phyloP scores from a whole-genome alignment of 2,888 invertebrate species.

The Listrodromus nycthemerus region DNA sequence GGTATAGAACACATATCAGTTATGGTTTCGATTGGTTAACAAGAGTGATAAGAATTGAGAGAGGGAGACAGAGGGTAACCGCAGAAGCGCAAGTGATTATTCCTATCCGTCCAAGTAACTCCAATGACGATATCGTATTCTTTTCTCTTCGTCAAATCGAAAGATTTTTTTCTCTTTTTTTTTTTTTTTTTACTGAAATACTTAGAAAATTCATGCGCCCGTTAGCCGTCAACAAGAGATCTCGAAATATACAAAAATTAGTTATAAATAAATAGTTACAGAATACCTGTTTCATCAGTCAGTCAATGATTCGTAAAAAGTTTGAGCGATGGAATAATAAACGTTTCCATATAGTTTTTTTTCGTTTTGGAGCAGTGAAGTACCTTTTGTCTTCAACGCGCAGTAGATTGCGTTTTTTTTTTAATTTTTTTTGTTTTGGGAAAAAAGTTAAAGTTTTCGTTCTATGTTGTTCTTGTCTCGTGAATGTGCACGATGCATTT shows the following conservation, averaged over 20 bases:
- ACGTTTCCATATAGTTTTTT: constrained; percentile 47
- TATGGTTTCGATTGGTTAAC: constrained; percentile 67
- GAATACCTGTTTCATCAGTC: constrained; percentile 50
- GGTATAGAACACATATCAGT: constrained; percentile 68
- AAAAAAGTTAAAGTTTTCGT: constrained; percentile 45
- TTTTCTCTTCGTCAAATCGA: constrained; percentile 21
- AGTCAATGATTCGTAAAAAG: constrained; percentile 52
- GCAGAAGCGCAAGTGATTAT: constrained; percentile 58
- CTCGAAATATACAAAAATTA: constrained; percentile 53
- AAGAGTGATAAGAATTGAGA: constrained; percentile 38
- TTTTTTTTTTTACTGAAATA: constrained; percentile 2
- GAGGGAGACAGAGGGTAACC: constrained; percentile 40
- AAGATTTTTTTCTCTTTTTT: constrained; percentile 6
- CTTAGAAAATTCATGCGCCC: not conserved
- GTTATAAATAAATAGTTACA: constrained; percentile 64
- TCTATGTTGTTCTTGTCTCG: constrained; percentile 29
- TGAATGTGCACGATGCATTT: constrained; percentile 31
- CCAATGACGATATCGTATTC: constrained; percentile 39
- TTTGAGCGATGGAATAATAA: constrained; percentile 54
- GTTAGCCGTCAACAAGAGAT: constrained; percentile 40
- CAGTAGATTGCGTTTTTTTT: constrained; percentile 31
- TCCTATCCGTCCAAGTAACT: constrained; percentile 59
- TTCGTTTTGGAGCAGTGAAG: constrained; percentile 42
- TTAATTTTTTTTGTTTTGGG: not conserved
- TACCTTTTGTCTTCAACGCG: constrained; percentile 39